phyloP scores from a whole-genome alignment of 2,113 vertebrate species.

The Leucosticte australis region DNA sequence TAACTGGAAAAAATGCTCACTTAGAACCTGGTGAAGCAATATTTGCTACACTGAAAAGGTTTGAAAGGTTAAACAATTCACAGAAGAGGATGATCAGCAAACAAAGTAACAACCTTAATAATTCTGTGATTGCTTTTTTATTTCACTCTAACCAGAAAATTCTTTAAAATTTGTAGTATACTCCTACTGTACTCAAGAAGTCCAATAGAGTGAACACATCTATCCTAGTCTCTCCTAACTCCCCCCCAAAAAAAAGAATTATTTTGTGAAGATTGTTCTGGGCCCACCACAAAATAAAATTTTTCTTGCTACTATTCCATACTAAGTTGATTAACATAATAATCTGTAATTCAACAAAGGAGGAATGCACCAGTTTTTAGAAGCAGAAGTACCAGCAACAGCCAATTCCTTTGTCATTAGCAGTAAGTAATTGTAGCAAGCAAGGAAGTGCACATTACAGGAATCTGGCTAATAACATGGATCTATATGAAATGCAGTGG shows the following conservation, averaged over 20 bases:
- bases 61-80: not conserved
- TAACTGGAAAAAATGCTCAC: not conserved
- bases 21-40: not conserved
- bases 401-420: not conserved
- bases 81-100: not conserved
- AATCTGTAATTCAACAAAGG: not conserved
- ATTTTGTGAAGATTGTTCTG: not conserved
- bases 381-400: not conserved
- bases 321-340: not conserved
- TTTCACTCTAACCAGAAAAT: not conserved
- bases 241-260: not conserved
- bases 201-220: not conserved
- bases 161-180: not conserved
- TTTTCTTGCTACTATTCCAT: not conserved
- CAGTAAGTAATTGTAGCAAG: not conserved
- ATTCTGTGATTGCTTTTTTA: not conserved
- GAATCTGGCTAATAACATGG: not conserved
- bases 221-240: not conserved
- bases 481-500: not conserved
- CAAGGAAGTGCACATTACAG: not conserved
- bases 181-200: not conserved
- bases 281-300: not conserved
- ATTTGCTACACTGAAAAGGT: not conserved
- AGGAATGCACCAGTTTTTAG: not conserved
- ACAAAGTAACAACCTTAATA: not conserved